A percentile compares a stretch with the other conserved stretches of the same genome.
These are phyloP conservation scores for Bradypodion pumilum DNA, from an alignment of 2,797 vertebrate species.

Conservation along the genomic window DNA sequence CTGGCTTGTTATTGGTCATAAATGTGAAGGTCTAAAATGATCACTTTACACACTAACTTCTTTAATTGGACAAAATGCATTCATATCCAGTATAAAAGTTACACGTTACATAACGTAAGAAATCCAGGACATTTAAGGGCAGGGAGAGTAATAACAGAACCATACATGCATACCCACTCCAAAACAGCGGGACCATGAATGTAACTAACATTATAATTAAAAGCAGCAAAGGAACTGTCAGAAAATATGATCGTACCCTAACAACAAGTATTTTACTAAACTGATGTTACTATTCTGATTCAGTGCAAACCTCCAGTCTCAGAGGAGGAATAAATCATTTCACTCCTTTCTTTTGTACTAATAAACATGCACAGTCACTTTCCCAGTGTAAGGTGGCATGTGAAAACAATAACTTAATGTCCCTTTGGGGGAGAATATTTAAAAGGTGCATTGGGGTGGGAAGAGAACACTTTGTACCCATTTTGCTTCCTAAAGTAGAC, in stretches of 20 bases:
- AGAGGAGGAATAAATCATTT: constrained; percentile 36
- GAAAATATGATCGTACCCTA: constrained; percentile 36
- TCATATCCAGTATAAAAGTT: not conserved
- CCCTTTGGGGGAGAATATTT: not conserved
- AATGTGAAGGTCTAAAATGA: no score
- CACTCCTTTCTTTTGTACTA: constrained; percentile 64
- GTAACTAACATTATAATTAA: constrained; percentile 11
- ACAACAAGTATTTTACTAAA: constrained; percentile 53
- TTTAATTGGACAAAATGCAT: not conserved
- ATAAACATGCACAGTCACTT: constrained; percentile 55
- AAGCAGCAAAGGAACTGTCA: constrained; percentile 10
- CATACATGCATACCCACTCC: rapidly evolving
- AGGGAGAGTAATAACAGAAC: rapidly evolving
- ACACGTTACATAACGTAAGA: not conserved
- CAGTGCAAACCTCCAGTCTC: constrained; percentile 55
- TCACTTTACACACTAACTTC: no score
- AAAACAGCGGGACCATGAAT: not conserved
- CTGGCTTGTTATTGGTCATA: not conserved
- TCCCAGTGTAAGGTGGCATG: constrained; percentile 38
- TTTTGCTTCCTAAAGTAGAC: constrained; percentile 35
- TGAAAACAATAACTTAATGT: constrained; percentile 28
- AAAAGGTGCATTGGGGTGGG: constrained; percentile 7
- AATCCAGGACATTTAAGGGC: not conserved
- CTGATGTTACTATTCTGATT: constrained; percentile 54
- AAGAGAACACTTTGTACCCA: constrained; percentile 2